Evolutionary conservation across 1,140 invertebrate species (phyloP).

Genomic region (Monomorium pharaonis): DNA sequence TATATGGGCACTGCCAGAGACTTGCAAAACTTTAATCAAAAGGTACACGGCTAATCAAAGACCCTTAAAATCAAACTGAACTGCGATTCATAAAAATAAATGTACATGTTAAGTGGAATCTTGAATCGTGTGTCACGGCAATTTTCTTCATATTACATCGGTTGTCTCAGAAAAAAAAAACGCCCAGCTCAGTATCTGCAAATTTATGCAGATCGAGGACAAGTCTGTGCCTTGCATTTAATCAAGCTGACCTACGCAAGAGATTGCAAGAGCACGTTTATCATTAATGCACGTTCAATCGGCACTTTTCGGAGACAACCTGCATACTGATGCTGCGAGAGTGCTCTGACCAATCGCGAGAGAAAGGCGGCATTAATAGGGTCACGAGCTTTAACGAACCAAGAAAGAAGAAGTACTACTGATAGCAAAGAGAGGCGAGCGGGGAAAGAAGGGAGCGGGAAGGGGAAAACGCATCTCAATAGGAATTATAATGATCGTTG

Average conservation of each 20-base stretch:
- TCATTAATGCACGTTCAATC: slow-evolving; percentile 37
- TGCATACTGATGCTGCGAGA: slow-evolving; percentile 35
- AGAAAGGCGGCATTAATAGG: slow-evolving; percentile 44
- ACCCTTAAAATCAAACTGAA: slow-evolving; percentile 67
- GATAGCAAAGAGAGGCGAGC: slow-evolving; percentile 16
- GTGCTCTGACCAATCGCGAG: slow-evolving; percentile 53
- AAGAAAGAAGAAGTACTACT: slow-evolving; percentile 39
- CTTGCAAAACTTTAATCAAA: slow-evolving; percentile 74
- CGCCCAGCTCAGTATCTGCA: neutral
- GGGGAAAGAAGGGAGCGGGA: neutral
- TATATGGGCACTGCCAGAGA: slow-evolving; percentile 77
- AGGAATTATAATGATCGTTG: slow-evolving; percentile 47
- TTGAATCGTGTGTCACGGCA: neutral
- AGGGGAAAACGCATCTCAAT: slow-evolving; percentile 9
- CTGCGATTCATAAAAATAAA: slow-evolving; percentile 27
- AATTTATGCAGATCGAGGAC: neutral
- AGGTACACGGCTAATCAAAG: slow-evolving; percentile 69
- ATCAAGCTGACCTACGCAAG: slow-evolving; percentile 1
- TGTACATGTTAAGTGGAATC: neutral
- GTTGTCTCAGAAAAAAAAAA: slow-evolving; percentile 35
- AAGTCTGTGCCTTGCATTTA: slow-evolving; percentile 11
- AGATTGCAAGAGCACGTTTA: slow-evolving; percentile 14
- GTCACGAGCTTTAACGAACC: slow-evolving; percentile 74
- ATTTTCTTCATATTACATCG: slow-evolving; percentile 26
- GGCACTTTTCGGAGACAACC: slow-evolving; percentile 21